These are phyloP conservation scores for Polymixis flavicincta DNA, from an alignment of 2,888 invertebrate genomes.

Conservation along the genomic window DNA sequence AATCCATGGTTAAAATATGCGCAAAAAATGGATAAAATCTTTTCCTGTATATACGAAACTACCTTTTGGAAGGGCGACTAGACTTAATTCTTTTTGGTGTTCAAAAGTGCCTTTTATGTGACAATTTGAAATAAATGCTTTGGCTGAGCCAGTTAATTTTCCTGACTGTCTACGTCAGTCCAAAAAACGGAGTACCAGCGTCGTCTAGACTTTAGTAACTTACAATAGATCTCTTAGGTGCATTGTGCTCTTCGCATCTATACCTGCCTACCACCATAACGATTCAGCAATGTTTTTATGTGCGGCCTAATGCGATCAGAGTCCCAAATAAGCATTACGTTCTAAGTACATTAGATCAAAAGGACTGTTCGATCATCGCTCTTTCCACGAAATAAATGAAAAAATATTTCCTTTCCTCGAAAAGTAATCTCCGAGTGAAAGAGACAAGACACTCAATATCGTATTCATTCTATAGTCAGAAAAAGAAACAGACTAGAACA, in stretches of 20 bases:
- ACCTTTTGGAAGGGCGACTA: too few species aligned
- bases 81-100: too few species aligned
- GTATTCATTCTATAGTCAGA: slow-evolving; percentile 19
- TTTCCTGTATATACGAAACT: too few species aligned
- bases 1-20: too few species aligned
- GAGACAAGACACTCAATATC: slow-evolving; percentile 21
- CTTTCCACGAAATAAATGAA: background rate
- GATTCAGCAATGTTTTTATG: background rate
- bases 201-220: slow-evolving; percentile 17
- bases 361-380: background rate
- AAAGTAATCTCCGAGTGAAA: background rate
- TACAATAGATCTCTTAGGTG: background rate
- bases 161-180: too few species aligned
- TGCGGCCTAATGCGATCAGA: background rate
- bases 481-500: slow-evolving; percentile 32
- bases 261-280: background rate
- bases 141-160: too few species aligned
- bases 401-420: background rate
- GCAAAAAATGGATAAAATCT: too few species aligned
- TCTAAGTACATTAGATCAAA: background rate
- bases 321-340: background rate
- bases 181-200: background rate
- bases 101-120: too few species aligned
- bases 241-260: background rate
- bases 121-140: too few species aligned